Evolutionary conservation across 2,797 vertebrate species (phyloP).

Genomic region (Vespertilio murinus): DNA sequence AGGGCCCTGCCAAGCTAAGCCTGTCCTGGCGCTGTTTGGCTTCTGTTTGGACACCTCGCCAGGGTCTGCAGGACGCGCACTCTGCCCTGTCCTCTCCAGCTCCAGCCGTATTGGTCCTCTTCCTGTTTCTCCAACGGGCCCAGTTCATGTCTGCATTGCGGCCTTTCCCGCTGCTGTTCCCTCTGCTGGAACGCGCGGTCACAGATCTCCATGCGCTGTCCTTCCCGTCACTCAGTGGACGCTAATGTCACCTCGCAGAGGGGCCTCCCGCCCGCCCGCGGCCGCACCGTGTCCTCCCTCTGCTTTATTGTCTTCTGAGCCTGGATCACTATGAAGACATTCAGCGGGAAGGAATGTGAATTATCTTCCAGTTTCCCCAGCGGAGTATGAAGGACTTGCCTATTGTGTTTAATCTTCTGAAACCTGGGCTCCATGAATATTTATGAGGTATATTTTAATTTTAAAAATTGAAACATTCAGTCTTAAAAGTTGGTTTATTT

Average conservation of each 20-base stretch:
- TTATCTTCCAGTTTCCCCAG: not conserved
- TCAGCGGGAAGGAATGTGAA: not conserved
- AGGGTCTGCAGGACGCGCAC: rapidly evolving
- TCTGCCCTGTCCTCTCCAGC: rapidly evolving
- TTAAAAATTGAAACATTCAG: not conserved
- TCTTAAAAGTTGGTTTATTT: not conserved
- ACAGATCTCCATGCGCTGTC: rapidly evolving
- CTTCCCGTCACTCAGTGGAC: rapidly evolving
- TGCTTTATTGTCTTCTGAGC: not conserved
- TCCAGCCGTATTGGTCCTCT: rapidly evolving
- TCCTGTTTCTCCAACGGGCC: rapidly evolving
- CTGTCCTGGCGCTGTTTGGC: rapidly evolving
- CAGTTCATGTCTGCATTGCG: not conserved
- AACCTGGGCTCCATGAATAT: not conserved
- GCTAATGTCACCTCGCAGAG: not conserved
- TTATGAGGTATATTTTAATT: not conserved
- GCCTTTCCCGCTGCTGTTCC: rapidly evolving
- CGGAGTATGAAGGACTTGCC: not conserved
- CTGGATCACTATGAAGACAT: not conserved
- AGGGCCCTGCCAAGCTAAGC: no score
- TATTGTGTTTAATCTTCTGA: not conserved
- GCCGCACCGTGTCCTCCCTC: rapidly evolving
- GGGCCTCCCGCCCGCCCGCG: rapidly evolving
- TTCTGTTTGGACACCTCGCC: rapidly evolving
- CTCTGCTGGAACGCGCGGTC: not conserved